These are phyloP conservation scores for Sanderia malayensis DNA, from an alignment of 30 jellyfish, hydroid and myxozoan species.

Conservation along the genomic window DNA sequence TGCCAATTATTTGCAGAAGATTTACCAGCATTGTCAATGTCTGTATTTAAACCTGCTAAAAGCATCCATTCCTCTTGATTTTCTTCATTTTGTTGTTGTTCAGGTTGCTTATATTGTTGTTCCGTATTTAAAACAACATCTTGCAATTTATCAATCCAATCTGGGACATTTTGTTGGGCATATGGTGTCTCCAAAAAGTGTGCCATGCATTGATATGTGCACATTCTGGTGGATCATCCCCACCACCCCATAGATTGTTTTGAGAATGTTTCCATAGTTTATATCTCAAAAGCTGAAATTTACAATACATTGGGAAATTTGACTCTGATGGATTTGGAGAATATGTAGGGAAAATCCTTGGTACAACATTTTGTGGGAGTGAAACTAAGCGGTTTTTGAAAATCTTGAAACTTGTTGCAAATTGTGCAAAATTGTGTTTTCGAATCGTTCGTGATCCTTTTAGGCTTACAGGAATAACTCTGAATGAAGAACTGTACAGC, in stretches of 20 bases:
- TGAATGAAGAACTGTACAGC: constrained; percentile 26
- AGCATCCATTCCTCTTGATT: constrained; percentile 23
- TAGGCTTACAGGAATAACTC: constrained; percentile 9
- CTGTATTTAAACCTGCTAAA: background rate
- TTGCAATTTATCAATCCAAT: constrained; percentile 10
- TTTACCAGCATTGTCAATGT: background rate
- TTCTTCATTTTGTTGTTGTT: background rate
- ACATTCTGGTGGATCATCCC: background rate
- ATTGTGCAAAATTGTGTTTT: constrained; percentile 24
- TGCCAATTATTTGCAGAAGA: constrained; percentile 12
- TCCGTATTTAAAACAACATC: background rate
- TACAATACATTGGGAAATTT: constrained; percentile 16
- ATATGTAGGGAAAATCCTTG: constrained; percentile 18
- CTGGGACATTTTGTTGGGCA: constrained; percentile 19
- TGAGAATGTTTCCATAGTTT: constrained; percentile 23
- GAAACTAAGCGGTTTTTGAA: background rate
- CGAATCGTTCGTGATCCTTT: constrained; percentile 13
- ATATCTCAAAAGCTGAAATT: constrained; percentile 22
- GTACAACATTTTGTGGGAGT: background rate
- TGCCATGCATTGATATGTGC: background rate
- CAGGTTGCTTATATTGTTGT: constrained; percentile 7
- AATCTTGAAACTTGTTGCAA: constrained; percentile 8
- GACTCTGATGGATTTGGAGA: constrained; percentile 32
- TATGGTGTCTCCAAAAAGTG: constrained; percentile 6
- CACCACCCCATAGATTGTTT: constrained; percentile 7